A percentile compares a stretch with the other conserved stretches of the same genome.
Evolutionary conservation across 30 jellyfish, hydroid and myxozoan genomes (phyloP).

Genomic region (Catostylus mosaicus): DNA sequence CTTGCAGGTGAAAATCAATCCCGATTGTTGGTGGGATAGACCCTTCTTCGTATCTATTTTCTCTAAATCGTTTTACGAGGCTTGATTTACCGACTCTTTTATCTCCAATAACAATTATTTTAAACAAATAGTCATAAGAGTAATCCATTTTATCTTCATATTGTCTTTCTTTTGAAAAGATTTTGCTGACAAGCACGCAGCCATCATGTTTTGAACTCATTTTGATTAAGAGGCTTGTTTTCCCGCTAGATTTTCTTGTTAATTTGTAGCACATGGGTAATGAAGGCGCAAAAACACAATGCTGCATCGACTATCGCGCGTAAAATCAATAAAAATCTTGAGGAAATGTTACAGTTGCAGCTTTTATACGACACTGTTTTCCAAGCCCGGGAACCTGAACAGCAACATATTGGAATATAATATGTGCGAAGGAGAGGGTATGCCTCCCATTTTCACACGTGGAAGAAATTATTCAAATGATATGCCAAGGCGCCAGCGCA

Average conservation of each 20-base stretch:
- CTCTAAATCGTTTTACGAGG: constrained; percentile 43
- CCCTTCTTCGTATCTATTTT: constrained; percentile 47
- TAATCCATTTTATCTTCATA: constrained; percentile 24
- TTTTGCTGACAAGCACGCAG: neutral
- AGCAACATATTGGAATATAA: too few species aligned
- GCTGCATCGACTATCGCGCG: neutral
- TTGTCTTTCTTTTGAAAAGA: neutral
- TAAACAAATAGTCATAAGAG: constrained; percentile 59
- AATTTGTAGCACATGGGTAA: neutral
- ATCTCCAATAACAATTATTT: constrained; percentile 66
- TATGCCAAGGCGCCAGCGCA: neutral
- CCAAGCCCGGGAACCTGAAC: neutral
- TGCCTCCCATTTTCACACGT: too few species aligned
- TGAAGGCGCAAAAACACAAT: neutral
- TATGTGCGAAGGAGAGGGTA: too few species aligned
- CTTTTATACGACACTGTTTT: neutral
- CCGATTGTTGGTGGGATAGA: constrained; percentile 75
- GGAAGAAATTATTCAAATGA: neutral
- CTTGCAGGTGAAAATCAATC: constrained; percentile 47
- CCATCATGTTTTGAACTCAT: neutral
- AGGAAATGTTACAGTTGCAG: neutral
- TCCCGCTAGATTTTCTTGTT: neutral
- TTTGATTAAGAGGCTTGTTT: neutral
- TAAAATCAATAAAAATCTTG: neutral
- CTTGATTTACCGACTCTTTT: constrained; percentile 81